Base-by-base conservation (phyloP, 1,140 invertebrate species). In the Orchestia grillus region DNA sequence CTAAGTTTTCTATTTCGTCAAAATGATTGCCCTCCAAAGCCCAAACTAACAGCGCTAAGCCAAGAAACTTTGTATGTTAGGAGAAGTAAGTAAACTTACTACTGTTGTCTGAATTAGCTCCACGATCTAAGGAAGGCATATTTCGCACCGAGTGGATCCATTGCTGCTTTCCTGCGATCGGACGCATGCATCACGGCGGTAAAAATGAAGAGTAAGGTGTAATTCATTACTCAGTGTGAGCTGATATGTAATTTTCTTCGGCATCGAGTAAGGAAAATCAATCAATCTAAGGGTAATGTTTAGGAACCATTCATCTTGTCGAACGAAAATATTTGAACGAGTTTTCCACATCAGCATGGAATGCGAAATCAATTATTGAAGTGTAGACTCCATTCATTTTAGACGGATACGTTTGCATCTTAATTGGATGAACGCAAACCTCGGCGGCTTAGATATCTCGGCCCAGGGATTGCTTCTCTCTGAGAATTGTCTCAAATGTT, bases 51-150 rank as follows among this genome's bases (percentile, higher is more conserved):
- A n/a, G 92, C 92, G 41, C 47, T 19, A 47, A 1, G 92, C 41
- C 28, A 44, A 94, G 90, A 40, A 47, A 94, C 40, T 40, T 94
- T 44, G 92, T n/a, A 44, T 94, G 92, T 8, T 94, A 94, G 44
- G 6, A 40, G 44, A 47, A 47, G 44, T 94, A 47, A 47, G 44
- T 44, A 94, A 94, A 94, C 44, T 44, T 94, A 44, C 92, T 44
- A 94, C 47, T 94, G 44, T 44, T 4, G 1, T 47, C 44, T 94
- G 47, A 94, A 94, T 94, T n/a, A 28, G 41, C 41, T 94, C 47
- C 47, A 94, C 40, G 44, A 44, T 23, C 6, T 94, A 19, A 44
- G 47, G 41, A 94, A 40, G 8, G 36, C 40, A 53, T 53, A 94
- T 43, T 44, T 92, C 44, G 16, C 43, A 19, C 92, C 45, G 43